Conservation (phyloP, 2,888 invertebrate genomes). For the Heliconius erato region DNA sequence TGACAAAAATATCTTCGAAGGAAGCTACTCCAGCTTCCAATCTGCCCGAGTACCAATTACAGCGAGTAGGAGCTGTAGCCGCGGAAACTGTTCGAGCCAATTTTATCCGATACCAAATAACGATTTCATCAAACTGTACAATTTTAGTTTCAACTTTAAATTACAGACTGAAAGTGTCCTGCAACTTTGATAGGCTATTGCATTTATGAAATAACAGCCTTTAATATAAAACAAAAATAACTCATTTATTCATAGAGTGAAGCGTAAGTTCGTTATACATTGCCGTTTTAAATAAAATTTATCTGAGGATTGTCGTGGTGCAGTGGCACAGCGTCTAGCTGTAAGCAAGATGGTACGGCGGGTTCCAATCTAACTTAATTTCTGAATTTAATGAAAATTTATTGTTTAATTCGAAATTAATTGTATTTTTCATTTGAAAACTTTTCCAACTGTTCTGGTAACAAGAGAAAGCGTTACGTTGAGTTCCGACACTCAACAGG, state of each 20-base stretch:
- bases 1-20: slow-evolving; percentile 31
- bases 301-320: neutral
- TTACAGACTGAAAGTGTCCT: slow-evolving; percentile 68
- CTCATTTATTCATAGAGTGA: neutral
- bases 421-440: too few relatives aligned
- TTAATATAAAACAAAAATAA: slow-evolving; percentile 37
- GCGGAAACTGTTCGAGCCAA: slow-evolving; percentile 37
- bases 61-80: slow-evolving; percentile 41
- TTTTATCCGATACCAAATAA: slow-evolving; percentile 42
- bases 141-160: slow-evolving; percentile 75
- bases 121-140: slow-evolving; percentile 57
- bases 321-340: neutral
- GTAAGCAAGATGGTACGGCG: neutral
- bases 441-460: neutral
- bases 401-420: too few relatives aligned
- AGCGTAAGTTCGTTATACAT: slow-evolving; percentile 23
- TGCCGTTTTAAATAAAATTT: slow-evolving; percentile 15
- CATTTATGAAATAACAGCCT: slow-evolving; percentile 56
- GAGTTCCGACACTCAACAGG: neutral
- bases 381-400: too few relatives aligned
- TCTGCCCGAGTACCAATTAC: slow-evolving; percentile 46
- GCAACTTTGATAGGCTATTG: slow-evolving; percentile 54
- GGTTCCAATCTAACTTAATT: too few relatives aligned
- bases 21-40: slow-evolving; percentile 29
- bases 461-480: neutral